These are phyloP conservation scores for Panthera tigris DNA, from an alignment of 2,113 vertebrate genomes.

Conservation along the genomic window DNA sequence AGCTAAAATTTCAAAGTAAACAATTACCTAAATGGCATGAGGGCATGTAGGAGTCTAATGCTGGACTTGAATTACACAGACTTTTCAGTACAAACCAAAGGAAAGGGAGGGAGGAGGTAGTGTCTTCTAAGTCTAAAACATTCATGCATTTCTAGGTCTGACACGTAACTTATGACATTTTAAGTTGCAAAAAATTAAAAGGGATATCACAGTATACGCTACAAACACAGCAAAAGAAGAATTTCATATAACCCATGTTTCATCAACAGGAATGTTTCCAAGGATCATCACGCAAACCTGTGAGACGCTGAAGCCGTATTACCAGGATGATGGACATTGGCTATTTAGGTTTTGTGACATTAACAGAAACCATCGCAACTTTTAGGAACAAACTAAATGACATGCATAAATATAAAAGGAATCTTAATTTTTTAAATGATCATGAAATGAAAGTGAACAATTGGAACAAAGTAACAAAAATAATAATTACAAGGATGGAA, in stretches of 20 bases:
- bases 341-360: background rate
- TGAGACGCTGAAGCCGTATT: background rate
- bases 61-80: background rate
- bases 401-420: slow-evolving; percentile 52
- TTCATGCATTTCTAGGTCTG: background rate
- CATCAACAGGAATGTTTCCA: background rate
- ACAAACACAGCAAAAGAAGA: background rate
- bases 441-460: slow-evolving; percentile 26
- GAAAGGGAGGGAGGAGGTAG: background rate
- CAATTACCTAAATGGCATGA: background rate
- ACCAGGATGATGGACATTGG: background rate
- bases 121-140: background rate
- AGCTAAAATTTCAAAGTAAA: slow-evolving; percentile 39
- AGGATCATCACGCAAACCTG: background rate
- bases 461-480: slow-evolving; percentile 33
- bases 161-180: background rate
- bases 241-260: background rate
- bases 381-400: slow-evolving; percentile 38
- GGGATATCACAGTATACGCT: background rate
- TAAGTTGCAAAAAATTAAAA: background rate
- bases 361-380: background rate
- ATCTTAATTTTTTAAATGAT: slow-evolving; percentile 1
- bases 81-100: background rate
- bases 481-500: slow-evolving; percentile 37
- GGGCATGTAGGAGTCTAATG: background rate